These are phyloP conservation scores for Oenanthe melanoleuca DNA, from an alignment of 2,113 vertebrate species.

Conservation along the genomic window DNA sequence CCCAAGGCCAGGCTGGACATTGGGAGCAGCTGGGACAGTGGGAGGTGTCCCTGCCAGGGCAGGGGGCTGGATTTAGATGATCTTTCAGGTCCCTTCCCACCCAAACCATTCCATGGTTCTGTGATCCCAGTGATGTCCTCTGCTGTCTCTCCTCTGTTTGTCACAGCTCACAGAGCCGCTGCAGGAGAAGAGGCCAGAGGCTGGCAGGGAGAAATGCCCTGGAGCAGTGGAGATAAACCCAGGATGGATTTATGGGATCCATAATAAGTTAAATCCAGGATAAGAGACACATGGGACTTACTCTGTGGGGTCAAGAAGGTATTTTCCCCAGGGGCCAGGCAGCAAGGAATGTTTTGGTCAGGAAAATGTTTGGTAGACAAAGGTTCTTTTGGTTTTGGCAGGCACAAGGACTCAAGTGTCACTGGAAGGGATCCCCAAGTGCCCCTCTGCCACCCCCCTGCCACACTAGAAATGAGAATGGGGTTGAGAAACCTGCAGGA, in stretches of 20 bases:
- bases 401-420: accelerated
- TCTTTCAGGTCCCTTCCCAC: background rate
- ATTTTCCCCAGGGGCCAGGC: background rate
- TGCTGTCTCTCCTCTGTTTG: background rate
- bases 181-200: background rate
- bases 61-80: background rate
- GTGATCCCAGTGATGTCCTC: background rate
- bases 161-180: accelerated
- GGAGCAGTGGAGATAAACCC: background rate
- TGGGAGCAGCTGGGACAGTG: background rate
- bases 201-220: background rate
- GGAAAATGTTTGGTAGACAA: background rate
- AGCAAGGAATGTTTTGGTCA: background rate
- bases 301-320: background rate
- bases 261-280: background rate
- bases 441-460: background rate
- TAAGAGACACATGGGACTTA: background rate
- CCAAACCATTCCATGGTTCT: background rate
- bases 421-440: background rate
- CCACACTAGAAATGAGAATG: background rate
- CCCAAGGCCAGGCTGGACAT: background rate
- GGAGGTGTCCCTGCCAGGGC: background rate
- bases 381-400: background rate
- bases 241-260: background rate
- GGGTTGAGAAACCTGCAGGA: background rate